Evolutionary conservation across 2,113 vertebrate genomes (phyloP), one percentile per base, ranked within the genome.

Genomic region (Balaeniceps rex): DNA sequence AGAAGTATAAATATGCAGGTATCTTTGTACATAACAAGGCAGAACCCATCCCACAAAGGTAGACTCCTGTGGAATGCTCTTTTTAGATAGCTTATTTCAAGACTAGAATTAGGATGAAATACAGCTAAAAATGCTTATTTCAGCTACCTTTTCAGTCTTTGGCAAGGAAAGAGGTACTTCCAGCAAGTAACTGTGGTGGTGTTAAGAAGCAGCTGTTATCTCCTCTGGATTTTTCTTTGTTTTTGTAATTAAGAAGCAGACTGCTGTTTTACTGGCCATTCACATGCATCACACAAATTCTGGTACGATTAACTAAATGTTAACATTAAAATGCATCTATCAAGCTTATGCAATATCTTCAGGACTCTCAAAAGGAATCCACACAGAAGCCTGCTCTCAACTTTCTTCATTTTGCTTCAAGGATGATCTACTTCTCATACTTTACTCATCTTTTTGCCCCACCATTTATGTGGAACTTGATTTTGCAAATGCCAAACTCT

Each of bases 1-100:
- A 46, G 5, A 44, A 78, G 15, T 22, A 42, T 6, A 84, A 57
- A 31, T 18, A 46, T 71, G 19, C 38, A 47, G 28, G 4, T 84
- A 12, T 28, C 33, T 77, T 52, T 2, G 0, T 4, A 65, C 5
- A 3, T 0, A 44, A 77, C 4, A 65, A 36, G 26, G 70, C 29
- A 97, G 34, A 90, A 64, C 12, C 19, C 74, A 64, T 15, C 21
- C 38, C 38, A 51, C 60, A 58, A 40, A 11, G 13, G 22, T 0
- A 81, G n/a, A 74, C 54, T 13, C 31, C 16, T 10, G 6, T 4
- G 4, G 17, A 46, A 63, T 36, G 19, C 25, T 17, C 12, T 33
- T 82, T 60, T 36, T 33, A 23, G 1, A 47, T 4, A 36, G 21
- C 16, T 78, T 60, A 33, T 81, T 80, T 87, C 28, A 83, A 64